Percentiles rank a stretch among this genome's conserved stretches.
Evolutionary conservation across 1,140 invertebrate species (phyloP).

Genomic region (Oreohelix idahoensis): DNA sequence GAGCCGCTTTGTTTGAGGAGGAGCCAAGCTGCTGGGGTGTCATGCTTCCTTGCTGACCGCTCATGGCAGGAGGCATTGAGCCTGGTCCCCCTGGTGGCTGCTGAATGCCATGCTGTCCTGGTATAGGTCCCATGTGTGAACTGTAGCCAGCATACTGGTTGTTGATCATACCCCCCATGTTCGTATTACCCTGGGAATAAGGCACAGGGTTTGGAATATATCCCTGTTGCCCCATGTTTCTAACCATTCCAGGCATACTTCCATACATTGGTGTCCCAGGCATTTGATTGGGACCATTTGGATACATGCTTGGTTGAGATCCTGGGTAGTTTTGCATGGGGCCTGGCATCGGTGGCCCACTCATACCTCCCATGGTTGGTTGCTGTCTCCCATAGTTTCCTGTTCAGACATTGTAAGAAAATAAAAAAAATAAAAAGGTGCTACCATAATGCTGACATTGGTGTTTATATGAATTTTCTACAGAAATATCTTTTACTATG

Average conservation of each 20-base stretch:
- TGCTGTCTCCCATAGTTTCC: conserved; percentile 46
- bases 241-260: conserved; percentile 59
- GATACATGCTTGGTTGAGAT: conserved; percentile 54
- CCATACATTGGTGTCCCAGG: conserved; percentile 55
- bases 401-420: conserved; percentile 32
- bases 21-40: conserved; percentile 35
- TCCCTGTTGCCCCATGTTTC: conserved; percentile 57
- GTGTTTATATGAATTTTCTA: too few species aligned
- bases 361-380: conserved; percentile 39
- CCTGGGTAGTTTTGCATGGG: conserved; percentile 42
- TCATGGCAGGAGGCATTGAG: conserved; percentile 33
- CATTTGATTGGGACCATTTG: conserved; percentile 66
- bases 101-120: conserved; percentile 43
- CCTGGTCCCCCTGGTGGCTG: conserved; percentile 11
- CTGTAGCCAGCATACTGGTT: conserved; percentile 68
- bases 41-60: conserved; percentile 42
- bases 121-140: conserved; percentile 59
- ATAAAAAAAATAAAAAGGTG: too few species aligned
- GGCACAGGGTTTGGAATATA: conserved; percentile 50
- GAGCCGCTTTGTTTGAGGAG: conserved; percentile 66
- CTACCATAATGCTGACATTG: too few species aligned
- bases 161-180: conserved; percentile 56
- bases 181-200: conserved; percentile 15
- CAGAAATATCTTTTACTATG: too few species aligned
- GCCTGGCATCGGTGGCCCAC: conserved; percentile 21